phyloP scores from a whole-genome alignment of 2,797 vertebrate species.

The Cercopithecus diana region DNA sequence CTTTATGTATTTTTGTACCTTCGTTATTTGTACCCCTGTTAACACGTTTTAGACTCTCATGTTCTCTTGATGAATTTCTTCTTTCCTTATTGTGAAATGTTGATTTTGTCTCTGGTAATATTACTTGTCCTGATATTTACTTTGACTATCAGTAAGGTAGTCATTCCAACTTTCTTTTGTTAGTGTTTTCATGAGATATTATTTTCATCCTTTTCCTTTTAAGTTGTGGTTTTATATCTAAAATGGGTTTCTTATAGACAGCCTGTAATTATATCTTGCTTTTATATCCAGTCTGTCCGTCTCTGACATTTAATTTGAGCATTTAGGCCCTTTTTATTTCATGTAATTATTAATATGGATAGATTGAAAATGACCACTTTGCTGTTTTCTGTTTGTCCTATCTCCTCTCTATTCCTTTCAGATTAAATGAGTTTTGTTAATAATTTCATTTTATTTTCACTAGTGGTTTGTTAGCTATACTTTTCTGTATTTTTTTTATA shows the following conservation, averaged over 20 bases:
- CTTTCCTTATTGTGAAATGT: not conserved
- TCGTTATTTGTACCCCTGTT: not conserved
- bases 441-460: not conserved
- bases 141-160: not conserved
- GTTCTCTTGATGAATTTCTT: not conserved
- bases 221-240: not conserved
- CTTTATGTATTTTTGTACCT: not conserved
- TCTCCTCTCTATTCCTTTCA: not conserved
- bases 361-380: not conserved
- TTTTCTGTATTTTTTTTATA: not conserved
- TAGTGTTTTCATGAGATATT: not conserved
- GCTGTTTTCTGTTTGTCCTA: not conserved
- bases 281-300: not conserved
- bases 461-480: not conserved
- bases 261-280: not conserved
- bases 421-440: not conserved
- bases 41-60: not conserved
- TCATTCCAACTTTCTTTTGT: not conserved
- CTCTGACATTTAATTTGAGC: not conserved
- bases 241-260: not conserved
- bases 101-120: not conserved
- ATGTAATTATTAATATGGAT: no score
- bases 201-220: not conserved
- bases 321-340: not conserved
- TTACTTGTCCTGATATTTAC: not conserved